Evolutionary conservation across 1,140 invertebrate species (phyloP).

Genomic region (Psix sp.): DNA sequence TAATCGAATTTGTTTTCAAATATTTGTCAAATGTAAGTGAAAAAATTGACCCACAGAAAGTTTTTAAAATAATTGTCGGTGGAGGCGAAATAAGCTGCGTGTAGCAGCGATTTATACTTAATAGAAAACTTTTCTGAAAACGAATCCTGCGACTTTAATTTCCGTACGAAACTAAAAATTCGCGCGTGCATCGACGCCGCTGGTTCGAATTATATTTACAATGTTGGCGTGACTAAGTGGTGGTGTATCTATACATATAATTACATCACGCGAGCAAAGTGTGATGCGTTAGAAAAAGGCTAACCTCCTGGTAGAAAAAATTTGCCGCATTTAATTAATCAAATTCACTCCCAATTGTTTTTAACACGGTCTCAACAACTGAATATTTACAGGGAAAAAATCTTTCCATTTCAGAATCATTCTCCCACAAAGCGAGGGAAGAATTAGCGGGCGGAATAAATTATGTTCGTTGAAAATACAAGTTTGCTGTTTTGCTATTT

Average conservation of each 20-base stretch:
- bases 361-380: no score
- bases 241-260: constrained; percentile 35
- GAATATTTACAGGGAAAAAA: no score
- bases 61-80: not conserved
- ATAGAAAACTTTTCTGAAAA: constrained; percentile 28
- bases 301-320: constrained; percentile 22
- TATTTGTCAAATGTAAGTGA: no score
- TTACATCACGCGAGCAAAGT: constrained; percentile 45
- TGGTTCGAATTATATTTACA: constrained; percentile 45
- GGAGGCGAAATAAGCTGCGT: constrained; percentile 42
- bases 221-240: constrained; percentile 52
- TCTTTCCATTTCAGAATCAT: no score
- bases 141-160: constrained; percentile 12
- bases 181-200: constrained; percentile 18
- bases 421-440: no score
- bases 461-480: no score
- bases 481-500: no score
- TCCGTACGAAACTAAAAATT: constrained; percentile 9
- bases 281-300: constrained; percentile 26
- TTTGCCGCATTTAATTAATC: constrained; percentile 49
- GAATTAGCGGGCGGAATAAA: no score
- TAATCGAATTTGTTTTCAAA: no score
- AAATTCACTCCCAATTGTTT: no score
- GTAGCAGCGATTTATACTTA: no score
- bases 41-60: no score